Conservation (phyloP, 2,113 vertebrate genomes). For the Callaeas wilsoni region DNA sequence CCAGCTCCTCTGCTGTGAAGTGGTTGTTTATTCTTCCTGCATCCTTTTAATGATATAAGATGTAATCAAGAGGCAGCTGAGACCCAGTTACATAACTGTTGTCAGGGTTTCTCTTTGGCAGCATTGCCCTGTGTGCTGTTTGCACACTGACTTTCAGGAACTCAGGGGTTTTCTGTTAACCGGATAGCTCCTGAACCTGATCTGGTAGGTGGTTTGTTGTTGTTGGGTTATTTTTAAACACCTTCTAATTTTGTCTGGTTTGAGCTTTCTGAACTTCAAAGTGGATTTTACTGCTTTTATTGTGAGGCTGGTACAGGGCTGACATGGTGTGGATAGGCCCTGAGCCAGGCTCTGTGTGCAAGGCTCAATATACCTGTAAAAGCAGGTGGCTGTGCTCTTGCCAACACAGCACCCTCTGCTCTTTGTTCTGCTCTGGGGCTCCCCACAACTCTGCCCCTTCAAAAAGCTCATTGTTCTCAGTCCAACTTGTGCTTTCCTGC, state of each 20-base stretch:
- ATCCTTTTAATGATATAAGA: background rate
- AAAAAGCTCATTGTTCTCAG: conserved; percentile 1
- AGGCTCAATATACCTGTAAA: background rate
- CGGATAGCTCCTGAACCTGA: background rate
- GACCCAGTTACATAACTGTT: conserved; percentile 3
- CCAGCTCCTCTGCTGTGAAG: background rate
- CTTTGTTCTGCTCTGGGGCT: background rate
- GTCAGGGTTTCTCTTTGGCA: conserved; percentile 46
- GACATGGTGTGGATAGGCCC: background rate
- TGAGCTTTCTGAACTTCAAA: background rate
- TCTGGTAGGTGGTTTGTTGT: background rate
- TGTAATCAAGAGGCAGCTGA: conserved; percentile 38
- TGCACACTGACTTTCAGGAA: conserved; percentile 3
- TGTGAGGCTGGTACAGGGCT: background rate
- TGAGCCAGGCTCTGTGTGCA: background rate
- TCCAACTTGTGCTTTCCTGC: background rate
- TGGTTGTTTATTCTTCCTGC: background rate
- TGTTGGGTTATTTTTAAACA: background rate
- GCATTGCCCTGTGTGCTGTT: background rate
- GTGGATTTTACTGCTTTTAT: background rate
- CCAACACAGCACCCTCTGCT: background rate
- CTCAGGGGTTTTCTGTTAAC: background rate
- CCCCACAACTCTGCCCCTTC: background rate
- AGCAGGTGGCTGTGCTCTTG: background rate
- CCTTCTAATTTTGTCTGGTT: background rate